Percentiles rank a stretch among this genome's conserved stretches.
phyloP scores from a whole-genome alignment of 2,888 invertebrate species.

The Liopterus haemorrhoidalis region DNA sequence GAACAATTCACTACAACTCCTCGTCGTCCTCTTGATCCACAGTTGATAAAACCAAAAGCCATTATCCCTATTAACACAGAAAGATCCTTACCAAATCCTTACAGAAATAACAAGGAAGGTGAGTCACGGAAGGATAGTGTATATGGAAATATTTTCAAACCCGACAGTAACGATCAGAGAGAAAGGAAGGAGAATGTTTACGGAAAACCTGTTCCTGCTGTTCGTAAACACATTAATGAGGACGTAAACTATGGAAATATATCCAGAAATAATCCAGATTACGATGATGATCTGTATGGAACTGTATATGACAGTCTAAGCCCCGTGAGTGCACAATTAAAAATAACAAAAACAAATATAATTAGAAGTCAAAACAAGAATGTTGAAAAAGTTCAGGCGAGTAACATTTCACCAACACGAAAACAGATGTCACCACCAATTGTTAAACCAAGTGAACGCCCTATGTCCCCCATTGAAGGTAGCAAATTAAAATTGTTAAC shows the following conservation, averaged over 20 bases:
- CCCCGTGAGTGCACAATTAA: constrained; percentile 20
- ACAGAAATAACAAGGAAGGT: constrained; percentile 32
- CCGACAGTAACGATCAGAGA: constrained; percentile 1
- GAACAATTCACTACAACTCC: constrained; percentile 37
- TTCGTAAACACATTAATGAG: constrained; percentile 5
- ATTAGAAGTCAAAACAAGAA: constrained; percentile 11
- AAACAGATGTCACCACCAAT: constrained; percentile 17
- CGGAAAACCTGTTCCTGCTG: constrained; percentile 13
- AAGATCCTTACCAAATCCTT: constrained; percentile 43
- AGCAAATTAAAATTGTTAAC: constrained; percentile 41
- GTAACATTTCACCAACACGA: constrained; percentile 17
- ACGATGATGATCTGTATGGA: constrained; percentile 39
- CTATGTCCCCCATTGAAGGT: constrained; percentile 39
- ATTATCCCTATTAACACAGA: constrained; percentile 43
- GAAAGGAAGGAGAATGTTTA: constrained; percentile 11
- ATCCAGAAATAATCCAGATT: constrained; percentile 11
- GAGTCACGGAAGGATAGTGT: too few species aligned
- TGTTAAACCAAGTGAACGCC: constrained; percentile 29
- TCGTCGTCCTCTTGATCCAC: constrained; percentile 39
- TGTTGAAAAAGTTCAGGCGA: constrained; percentile 19
- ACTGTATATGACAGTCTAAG: constrained; percentile 39
- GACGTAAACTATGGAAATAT: constrained; percentile 8
- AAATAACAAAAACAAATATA: constrained; percentile 16
- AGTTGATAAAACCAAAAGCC: constrained; percentile 43
- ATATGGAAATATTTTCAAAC: constrained; percentile 11